Base-by-base conservation (phyloP, 1,140 invertebrate species). In the Teleopsis dalmanni region DNA sequence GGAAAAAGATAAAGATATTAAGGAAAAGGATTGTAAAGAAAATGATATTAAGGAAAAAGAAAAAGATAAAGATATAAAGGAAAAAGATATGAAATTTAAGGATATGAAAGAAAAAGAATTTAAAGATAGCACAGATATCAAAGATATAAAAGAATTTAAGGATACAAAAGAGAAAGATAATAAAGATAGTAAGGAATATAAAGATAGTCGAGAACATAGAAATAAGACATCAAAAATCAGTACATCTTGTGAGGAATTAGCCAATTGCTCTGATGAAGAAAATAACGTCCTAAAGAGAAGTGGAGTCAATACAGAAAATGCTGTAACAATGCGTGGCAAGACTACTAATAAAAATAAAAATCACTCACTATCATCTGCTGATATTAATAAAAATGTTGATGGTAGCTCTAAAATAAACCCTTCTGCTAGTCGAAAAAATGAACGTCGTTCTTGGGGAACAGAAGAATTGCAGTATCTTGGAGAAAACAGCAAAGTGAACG, bases 161-260 rank as follows among this genome's bases (percentile, higher is more conserved):
- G n/a, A n/a, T n/a, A n/a, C n/a, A n/a, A n/a, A n/a, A n/a, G n/a
- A n/a, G n/a, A n/a, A n/a, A n/a, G n/a, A n/a, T n/a, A n/a, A n/a
- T n/a, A n/a, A n/a, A n/a, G n/a, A n/a, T n/a, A n/a, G n/a, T n/a
- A n/a, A n/a, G n/a, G n/a, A n/a, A n/a, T n/a, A n/a, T n/a, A n/a
- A n/a, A n/a, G n/a, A n/a, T n/a, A n/a, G n/a, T n/a, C n/a, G n/a
- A n/a, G n/a, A n/a, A n/a, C n/a, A n/a, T n/a, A n/a, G n/a, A n/a
- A n/a, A n/a, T n/a, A n/a, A n/a, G n/a, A n/a, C n/a, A n/a, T n/a
- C n/a, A n/a, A n/a, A n/a, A n/a, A n/a, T n/a, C 54, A 77, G 78
- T 27, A 83, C 79, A 60, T 82, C 81, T 7, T 59, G 84, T 29
- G 82, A 83, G 58, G 82, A 85, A 65, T 76, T 84, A 58, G 48